Percentiles rank a stretch among this genome's conserved stretches.
phyloP scores from a whole-genome alignment of 1,140 invertebrate genomes.

The Temnothorax curvispinosus region DNA sequence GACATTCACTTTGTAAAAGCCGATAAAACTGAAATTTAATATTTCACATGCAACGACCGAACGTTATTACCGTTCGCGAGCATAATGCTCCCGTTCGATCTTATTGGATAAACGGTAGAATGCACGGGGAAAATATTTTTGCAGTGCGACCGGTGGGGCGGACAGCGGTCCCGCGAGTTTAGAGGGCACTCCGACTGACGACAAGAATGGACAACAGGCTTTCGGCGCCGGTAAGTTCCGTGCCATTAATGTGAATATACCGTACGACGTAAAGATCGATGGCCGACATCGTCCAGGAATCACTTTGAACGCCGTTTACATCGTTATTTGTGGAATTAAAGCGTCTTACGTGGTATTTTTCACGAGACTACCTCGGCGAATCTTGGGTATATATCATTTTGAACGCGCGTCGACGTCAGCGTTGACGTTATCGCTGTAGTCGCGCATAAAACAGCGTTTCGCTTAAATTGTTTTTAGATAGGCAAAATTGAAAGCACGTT shows the following conservation, averaged over 20 bases:
- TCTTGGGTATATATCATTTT: conserved; percentile 11
- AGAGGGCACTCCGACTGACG: conserved; percentile 91
- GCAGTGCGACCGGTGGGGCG: conserved; percentile 93
- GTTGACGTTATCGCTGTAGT: background rate
- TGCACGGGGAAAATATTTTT: conserved; percentile 68
- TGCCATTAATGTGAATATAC: conserved; percentile 2
- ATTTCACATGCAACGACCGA: conserved; percentile 31
- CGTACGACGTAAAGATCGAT: conserved; percentile 8
- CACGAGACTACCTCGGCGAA: background rate
- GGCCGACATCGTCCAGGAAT: background rate
- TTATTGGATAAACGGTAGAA: background rate
- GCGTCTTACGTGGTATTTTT: conserved; percentile 23
- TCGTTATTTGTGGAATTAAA: conserved; percentile 26
- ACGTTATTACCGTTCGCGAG: conserved; percentile 12
- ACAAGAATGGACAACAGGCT: conserved; percentile 89
- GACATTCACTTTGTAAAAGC: background rate
- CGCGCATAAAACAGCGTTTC: conserved; percentile 7
- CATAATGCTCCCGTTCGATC: background rate
- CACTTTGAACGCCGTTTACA: conserved; percentile 8
- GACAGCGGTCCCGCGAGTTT: conserved; percentile 92
- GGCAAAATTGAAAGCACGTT: conserved; percentile 22
- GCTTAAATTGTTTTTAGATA: background rate
- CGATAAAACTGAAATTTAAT: conserved; percentile 51
- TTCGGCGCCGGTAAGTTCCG: conserved; percentile 91
- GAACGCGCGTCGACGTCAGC: background rate